These are phyloP conservation scores for Graphium colonna DNA, from an alignment of 2,888 invertebrate genomes.

Conservation along the genomic window DNA sequence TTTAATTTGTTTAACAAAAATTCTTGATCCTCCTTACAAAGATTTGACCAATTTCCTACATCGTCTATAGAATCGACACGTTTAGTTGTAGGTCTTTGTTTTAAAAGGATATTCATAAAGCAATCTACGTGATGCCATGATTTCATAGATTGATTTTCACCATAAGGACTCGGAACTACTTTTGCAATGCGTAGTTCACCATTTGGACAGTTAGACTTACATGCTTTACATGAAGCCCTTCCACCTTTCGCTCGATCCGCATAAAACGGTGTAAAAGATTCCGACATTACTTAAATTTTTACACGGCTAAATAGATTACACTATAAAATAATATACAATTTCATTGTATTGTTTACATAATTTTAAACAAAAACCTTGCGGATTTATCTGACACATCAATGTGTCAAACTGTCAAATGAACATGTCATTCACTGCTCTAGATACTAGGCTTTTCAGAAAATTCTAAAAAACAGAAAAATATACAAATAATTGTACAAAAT, in stretches of 20 bases:
- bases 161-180: constrained; percentile 88
- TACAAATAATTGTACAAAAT: neutral
- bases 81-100: constrained; percentile 90
- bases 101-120: constrained; percentile 87
- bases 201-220: constrained; percentile 88
- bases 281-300: constrained; percentile 40
- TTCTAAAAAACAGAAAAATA: too few relatives aligned
- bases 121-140: constrained; percentile 91
- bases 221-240: constrained; percentile 91
- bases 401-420: neutral
- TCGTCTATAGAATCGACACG: constrained; percentile 89
- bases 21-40: constrained; percentile 84
- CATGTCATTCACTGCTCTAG: neutral
- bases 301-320: neutral
- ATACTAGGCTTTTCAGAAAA: constrained; percentile 1
- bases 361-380: neutral
- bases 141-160: constrained; percentile 87
- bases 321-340: neutral
- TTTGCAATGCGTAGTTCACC: constrained; percentile 89
- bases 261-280: constrained; percentile 73
- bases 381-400: neutral
- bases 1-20: constrained; percentile 82
- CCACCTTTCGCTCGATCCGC: constrained; percentile 91
- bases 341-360: neutral
- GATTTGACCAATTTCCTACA: constrained; percentile 86